phyloP scores from a whole-genome alignment of 2,888 invertebrate species.

The Dasypolia templi region DNA sequence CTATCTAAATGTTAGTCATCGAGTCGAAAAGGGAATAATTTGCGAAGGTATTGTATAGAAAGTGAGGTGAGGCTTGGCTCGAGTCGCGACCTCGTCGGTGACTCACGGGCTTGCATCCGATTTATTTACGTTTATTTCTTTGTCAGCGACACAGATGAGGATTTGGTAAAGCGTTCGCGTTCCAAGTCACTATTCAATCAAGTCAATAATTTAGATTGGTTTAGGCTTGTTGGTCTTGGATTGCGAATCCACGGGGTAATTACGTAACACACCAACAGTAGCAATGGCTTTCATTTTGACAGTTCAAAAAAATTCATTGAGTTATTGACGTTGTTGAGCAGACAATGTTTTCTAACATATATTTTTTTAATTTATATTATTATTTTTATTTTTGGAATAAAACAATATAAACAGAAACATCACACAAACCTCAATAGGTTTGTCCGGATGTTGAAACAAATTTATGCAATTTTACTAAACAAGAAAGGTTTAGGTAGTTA shows the following conservation, averaged over 20 bases:
- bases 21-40: slow-evolving; percentile 71
- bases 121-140: slow-evolving; percentile 59
- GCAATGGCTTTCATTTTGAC: too few species aligned
- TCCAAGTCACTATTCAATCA: slow-evolving; percentile 28
- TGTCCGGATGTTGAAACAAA: too few species aligned
- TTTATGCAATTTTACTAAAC: too few species aligned
- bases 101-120: slow-evolving; percentile 71
- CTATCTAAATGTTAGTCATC: slow-evolving; percentile 72
- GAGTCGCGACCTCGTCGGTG: slow-evolving; percentile 72
- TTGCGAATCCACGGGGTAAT: slow-evolving; percentile 1
- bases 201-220: slow-evolving; percentile 8
- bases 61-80: slow-evolving; percentile 73
- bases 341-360: too few species aligned
- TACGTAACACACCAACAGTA: too few species aligned
- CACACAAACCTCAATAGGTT: too few species aligned
- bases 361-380: too few species aligned
- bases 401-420: too few species aligned
- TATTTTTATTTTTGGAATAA: too few species aligned
- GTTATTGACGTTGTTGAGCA: too few species aligned
- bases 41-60: slow-evolving; percentile 76
- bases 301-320: too few species aligned
- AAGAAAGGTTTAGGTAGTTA: too few species aligned
- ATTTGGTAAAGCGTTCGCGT: slow-evolving; percentile 51
- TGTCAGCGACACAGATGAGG: slow-evolving; percentile 47
- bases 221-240: neutral